Conservation (phyloP, 2,888 invertebrate genomes). For the Megastigmus dorsalis region DNA sequence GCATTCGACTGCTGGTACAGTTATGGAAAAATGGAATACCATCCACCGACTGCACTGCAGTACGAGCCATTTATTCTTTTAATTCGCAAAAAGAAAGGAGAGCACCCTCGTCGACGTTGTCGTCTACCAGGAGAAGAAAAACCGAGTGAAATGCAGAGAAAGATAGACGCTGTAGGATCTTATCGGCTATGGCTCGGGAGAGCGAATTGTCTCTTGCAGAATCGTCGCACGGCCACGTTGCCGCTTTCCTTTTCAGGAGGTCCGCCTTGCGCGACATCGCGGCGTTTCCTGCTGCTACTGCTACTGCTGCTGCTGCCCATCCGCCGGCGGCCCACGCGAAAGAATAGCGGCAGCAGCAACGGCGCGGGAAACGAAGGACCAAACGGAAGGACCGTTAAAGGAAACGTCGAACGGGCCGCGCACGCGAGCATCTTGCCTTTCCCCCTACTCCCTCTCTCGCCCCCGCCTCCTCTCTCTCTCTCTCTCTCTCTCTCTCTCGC, state of each 20-base stretch:
- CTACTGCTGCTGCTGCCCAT: no score
- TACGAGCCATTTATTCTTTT: no score
- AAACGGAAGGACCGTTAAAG: conserved; percentile 18
- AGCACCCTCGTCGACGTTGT: no score
- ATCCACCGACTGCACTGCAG: no score
- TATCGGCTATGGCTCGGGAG: not conserved
- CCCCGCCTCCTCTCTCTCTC: not conserved
- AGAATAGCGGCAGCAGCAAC: not conserved
- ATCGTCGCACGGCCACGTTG: not conserved
- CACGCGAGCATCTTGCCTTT: no score
- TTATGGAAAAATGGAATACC: no score
- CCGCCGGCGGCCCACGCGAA: not conserved
- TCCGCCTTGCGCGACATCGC: not conserved
- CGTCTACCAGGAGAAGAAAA: no score
- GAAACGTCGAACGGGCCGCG: conserved; percentile 23
- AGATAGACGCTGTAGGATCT: not conserved
- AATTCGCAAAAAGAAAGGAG: no score
- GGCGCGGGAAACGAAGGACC: not conserved
- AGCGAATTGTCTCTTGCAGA: conserved; percentile 35
- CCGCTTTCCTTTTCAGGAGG: no score
- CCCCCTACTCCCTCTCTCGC: not conserved
- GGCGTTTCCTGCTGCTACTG: conserved; percentile 18
- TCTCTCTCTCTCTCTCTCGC: no score
- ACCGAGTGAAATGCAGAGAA: conserved; percentile 23
- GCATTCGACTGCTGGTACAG: no score